Evolutionary conservation across 2,113 vertebrate species (phyloP).

Genomic region (Nicator chloris): DNA sequence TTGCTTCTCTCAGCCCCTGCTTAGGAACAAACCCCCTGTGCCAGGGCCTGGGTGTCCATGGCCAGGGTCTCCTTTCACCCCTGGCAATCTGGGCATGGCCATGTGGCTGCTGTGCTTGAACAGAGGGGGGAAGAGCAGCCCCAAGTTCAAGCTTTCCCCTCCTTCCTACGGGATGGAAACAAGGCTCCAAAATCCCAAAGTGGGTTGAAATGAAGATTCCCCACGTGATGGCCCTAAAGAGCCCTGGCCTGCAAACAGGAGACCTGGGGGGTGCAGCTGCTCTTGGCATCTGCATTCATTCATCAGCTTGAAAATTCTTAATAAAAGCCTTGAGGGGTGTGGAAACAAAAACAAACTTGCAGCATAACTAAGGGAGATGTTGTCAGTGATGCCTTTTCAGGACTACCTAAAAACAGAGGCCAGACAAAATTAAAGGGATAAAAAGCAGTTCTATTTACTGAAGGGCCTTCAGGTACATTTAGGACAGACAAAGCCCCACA

Average conservation of each 20-base stretch:
- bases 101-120: not conserved
- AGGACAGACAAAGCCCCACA: not conserved
- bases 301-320: not conserved
- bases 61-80: not conserved
- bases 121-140: not conserved
- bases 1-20: not conserved
- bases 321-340: not conserved
- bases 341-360: not conserved
- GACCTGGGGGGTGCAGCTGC: not conserved
- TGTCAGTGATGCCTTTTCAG: not conserved
- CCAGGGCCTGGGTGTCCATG: not conserved
- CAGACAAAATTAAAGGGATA: not conserved
- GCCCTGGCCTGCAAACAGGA: not conserved
- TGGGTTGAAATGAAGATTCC: not conserved
- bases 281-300: not conserved
- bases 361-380: not conserved
- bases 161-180: not conserved
- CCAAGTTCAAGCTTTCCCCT: not conserved
- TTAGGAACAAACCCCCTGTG: not conserved
- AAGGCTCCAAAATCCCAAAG: not conserved
- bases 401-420: not conserved
- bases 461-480: not conserved
- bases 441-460: not conserved
- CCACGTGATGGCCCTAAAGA: rapidly evolving
- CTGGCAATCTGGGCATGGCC: not conserved